Evolutionary conservation across 2,797 vertebrate genomes (phyloP).

Genomic region (Manis javanica): DNA sequence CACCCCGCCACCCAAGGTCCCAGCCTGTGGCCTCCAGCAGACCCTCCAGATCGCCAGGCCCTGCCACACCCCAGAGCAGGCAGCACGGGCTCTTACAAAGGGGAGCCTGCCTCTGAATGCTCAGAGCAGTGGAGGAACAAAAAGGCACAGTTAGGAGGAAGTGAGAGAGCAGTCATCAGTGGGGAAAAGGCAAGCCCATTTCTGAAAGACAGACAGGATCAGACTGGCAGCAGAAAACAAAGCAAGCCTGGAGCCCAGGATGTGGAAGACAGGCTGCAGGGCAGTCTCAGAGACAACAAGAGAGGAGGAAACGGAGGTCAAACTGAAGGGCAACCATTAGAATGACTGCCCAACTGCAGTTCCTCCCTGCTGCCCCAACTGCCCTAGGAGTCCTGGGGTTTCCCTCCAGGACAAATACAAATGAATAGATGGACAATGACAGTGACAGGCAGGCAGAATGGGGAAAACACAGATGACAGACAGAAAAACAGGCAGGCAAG

Average conservation of each 20-base stretch:
- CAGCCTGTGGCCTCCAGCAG: not conserved
- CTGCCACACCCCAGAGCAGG: not conserved
- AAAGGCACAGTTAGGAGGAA: not conserved
- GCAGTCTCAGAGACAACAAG: too few relatives aligned
- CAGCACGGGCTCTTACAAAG: not conserved
- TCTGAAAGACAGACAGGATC: not conserved
- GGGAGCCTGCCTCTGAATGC: not conserved
- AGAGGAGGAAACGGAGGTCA: not conserved
- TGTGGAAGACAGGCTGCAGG: not conserved
- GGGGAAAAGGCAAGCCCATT: not conserved
- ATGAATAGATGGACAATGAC: not conserved
- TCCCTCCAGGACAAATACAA: not conserved
- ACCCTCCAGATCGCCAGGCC: not conserved
- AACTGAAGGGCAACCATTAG: not conserved
- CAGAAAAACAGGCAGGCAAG: not conserved
- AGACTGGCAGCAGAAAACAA: not conserved
- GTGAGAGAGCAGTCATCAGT: not conserved
- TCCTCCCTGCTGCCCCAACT: not conserved
- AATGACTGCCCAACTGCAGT: too few relatives aligned
- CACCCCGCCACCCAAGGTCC: too few relatives aligned
- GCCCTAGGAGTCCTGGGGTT: not conserved
- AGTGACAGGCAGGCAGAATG: not conserved
- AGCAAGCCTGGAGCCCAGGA: not conserved
- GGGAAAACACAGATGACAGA: not conserved
- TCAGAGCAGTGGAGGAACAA: not conserved